Conservation (phyloP, 2,113 vertebrate genomes). For the Petroica traversi region DNA sequence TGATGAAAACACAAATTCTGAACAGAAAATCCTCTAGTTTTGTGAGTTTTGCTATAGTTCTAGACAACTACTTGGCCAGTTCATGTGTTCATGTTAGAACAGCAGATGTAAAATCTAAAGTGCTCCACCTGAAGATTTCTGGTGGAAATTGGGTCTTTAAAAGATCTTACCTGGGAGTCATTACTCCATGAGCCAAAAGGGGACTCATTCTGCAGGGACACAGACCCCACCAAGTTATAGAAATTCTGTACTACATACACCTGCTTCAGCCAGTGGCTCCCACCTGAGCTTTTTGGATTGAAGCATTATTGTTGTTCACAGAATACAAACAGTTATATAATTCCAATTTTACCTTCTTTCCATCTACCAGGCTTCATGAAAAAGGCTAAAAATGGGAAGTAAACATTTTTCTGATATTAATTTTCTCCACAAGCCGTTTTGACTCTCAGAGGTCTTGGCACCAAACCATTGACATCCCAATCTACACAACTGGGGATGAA, state of each 20-base stretch:
- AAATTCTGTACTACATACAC: not conserved
- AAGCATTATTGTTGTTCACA: not conserved
- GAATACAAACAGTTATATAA: not conserved
- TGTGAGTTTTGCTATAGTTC: not conserved
- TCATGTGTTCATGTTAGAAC: accelerated
- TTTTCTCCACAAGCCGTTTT: not conserved
- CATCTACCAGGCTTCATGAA: not conserved
- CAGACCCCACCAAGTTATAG: not conserved
- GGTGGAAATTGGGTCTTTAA: not conserved
- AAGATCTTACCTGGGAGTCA: not conserved
- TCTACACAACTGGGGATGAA: not conserved
- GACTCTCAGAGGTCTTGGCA: not conserved
- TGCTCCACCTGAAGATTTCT: not conserved
- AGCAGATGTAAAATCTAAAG: not conserved
- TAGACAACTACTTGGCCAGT: not conserved
- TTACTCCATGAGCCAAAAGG: not conserved
- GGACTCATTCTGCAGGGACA: not conserved
- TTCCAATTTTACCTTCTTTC: not conserved
- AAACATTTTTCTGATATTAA: not conserved
- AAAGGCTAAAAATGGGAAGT: not conserved
- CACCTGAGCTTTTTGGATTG: not conserved
- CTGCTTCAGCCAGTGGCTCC: not conserved
- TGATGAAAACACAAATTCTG: not conserved
- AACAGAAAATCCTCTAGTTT: too few relatives aligned
- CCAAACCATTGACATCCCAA: not conserved